Base-by-base conservation (phyloP, 2,797 vertebrate species). In the Podarcis lilfordi region DNA sequence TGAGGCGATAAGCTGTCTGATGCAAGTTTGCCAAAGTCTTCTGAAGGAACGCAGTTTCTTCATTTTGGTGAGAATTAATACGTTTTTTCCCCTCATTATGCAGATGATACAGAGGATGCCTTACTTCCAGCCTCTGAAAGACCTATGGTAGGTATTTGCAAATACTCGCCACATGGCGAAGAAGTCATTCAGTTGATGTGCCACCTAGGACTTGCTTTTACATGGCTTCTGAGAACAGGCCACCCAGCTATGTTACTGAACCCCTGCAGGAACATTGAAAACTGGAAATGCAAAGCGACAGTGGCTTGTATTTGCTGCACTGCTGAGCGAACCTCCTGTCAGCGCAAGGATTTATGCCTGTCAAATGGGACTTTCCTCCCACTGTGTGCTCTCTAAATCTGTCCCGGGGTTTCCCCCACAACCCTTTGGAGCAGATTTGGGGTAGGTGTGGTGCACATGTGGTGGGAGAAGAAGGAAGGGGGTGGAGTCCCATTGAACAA, bases 71-170 rank as follows among this genome's bases (percentile, higher is more conserved):
- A 75, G 69, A 92, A 40, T 2, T 2, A 80, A 10, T 35, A 45
- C 40, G 27, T 1, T 2, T 32, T 69, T 6, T 59, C 76, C 79
- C 25, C 21, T 1, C 83, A 10, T 72, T 69, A 23, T 83, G 17
- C 55, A 85, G 83, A 6, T 19, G 76, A 21, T 69, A 21, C 37
- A 45, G 94, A 96, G 79, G 90, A 92, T 90, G 66, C 23, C 29
- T 2, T 92, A 0, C 84, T 90, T 43, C 87, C 94, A 80, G 79
- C 86, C 84, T 92, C 89, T 19, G 25, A 82, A 25, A 87, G 80
- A 78, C 89, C 94, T 90, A 6, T 80, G 94, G 95, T 96, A 95
- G 10, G 95, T 96, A 89, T 85, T 86, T 40, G 64, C 35, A 74
- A 21, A 15, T 43, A 6, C 35, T 32, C 43, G 64, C 37, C 35